Evolutionary conservation across 2,888 invertebrate species (phyloP).

Genomic region (Agrochola lota): DNA sequence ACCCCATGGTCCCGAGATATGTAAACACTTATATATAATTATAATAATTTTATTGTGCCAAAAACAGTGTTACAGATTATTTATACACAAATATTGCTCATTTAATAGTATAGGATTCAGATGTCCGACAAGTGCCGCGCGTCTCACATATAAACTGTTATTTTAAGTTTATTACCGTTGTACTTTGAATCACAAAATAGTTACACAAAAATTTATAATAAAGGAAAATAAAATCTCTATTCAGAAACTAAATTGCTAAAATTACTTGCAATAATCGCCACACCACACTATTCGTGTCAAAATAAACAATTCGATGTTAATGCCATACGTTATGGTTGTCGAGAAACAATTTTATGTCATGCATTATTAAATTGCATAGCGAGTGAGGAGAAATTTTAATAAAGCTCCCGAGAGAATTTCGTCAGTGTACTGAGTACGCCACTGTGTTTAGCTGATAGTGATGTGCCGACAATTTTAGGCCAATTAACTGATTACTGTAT

Average conservation of each 20-base stretch:
- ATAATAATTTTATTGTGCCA: too few species aligned
- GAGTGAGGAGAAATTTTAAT: constrained; percentile 77
- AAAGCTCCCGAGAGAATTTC: constrained; percentile 68
- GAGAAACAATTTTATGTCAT: constrained; percentile 75
- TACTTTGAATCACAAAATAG: constrained; percentile 1
- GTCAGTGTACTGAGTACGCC: constrained; percentile 54
- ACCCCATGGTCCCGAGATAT: too few species aligned
- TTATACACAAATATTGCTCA: too few species aligned
- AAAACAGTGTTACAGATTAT: too few species aligned
- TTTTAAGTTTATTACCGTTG: neutral
- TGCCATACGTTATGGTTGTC: constrained; percentile 57
- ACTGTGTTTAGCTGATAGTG: constrained; percentile 60
- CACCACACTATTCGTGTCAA: constrained; percentile 42
- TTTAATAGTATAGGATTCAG: too few species aligned
- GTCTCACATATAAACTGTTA: neutral
- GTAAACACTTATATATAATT: too few species aligned
- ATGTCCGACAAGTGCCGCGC: neutral
- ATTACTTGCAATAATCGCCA: constrained; percentile 43
- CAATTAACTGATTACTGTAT: constrained; percentile 55
- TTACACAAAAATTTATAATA: neutral
- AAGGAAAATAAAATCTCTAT: neutral
- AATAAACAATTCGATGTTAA: constrained; percentile 63
- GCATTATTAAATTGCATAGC: constrained; percentile 78
- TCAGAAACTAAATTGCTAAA: constrained; percentile 12
- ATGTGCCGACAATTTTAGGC: constrained; percentile 47